Base-by-base conservation (phyloP, 2,113 vertebrate genomes). In the Pachypanchax playfairii region DNA sequence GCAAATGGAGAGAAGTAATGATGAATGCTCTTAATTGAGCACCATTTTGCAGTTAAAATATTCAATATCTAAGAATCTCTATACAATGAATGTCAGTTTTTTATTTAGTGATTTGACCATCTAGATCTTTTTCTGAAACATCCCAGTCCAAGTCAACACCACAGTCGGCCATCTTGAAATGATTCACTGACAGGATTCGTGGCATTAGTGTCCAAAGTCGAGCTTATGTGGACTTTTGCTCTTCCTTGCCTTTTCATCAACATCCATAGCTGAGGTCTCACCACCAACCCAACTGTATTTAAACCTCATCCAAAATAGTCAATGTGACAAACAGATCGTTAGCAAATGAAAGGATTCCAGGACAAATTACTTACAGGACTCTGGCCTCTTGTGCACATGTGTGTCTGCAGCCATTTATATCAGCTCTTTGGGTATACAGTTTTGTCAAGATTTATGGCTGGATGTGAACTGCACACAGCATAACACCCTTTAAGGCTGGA, bases 261-360 rank as follows among this genome's bases (percentile, higher is more conserved):
- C 84, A 73, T 60, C 75, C 81, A 77, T 75, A 82, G 79, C 85
- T 87, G 80, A 89, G 75, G 82, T 80, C 79, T 85, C 62, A 80
- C 83, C 81, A 14, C 84, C 38, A 67, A 72, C 77, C 84, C 73
- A 58, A 82, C 76, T 79, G 78, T 60, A 63, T 77, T 79, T 82
- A 77, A 75, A 65, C 29, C 54, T 69, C 62, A 10, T 85, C 82
- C 77, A 88, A 87, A 88, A 89, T 86, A 88, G 79, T 59, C 72
- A 0, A 15, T 81, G 83, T 55, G 79, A 87, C 80, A 84, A 87
- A 86, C 84, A 82, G 87, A 86, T 85, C 80, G 74, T 83, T 86
- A 74, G 73, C 80, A 86, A 90, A 87, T 86, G 77, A 89, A 83
- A 83, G 83, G 80, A 85, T 82, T 83, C 81, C 60, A 48, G 54